Evolutionary conservation across 2,113 vertebrate species (phyloP), one percentile per base, ranked within the genome.

Genomic region (Phylloscopus whistleri): DNA sequence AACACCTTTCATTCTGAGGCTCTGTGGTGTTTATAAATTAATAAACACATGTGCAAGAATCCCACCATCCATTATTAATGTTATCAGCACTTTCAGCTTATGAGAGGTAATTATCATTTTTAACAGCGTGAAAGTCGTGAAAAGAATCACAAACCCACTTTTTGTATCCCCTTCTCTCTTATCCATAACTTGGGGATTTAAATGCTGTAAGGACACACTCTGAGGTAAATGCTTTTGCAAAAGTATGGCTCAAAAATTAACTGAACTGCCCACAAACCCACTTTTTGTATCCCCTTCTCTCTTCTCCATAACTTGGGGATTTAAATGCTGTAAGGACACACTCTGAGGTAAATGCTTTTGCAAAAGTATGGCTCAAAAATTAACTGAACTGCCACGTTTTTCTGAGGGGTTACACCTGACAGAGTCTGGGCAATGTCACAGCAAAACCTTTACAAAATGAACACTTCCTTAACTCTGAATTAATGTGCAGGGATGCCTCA

Each of bases 1-100:
- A 94, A 37, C 51, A 87, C 56, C 68, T 95, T 86, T 72, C 82
- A 17, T 80, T 89, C 68, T 22, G 83, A 90, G 76, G 93, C 76
- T 84, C 60, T 81, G 92, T 3, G 1, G 69, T 87, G 92, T 93
- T 96, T 96, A 96, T 96, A 89, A 97, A 97, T 96, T 95, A 97
- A 96, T 96, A 90, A 95, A 87, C 85, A 74, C 72, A 53, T 13
- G 66, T 87, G 86, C 78, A 93, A 87, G 93, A 89, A 95, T 95
- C 93, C 74, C 87, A 51, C 60, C 53, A 94, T 95, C 77, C 84
- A 96, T 97, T 96, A 95, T 95, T 96, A 82, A 97, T 74, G 59
- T 31, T 52, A 84, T n/a, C 73, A 48, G 63, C 52, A 49, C 76
- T 87, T 78, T 27, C 74, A 33, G 73, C 62, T 89, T 90, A 90